Percentiles rank a stretch among this genome's conserved stretches.
phyloP scores from a whole-genome alignment of 2,888 invertebrate species.

The Xestoiulus laeticollis region DNA sequence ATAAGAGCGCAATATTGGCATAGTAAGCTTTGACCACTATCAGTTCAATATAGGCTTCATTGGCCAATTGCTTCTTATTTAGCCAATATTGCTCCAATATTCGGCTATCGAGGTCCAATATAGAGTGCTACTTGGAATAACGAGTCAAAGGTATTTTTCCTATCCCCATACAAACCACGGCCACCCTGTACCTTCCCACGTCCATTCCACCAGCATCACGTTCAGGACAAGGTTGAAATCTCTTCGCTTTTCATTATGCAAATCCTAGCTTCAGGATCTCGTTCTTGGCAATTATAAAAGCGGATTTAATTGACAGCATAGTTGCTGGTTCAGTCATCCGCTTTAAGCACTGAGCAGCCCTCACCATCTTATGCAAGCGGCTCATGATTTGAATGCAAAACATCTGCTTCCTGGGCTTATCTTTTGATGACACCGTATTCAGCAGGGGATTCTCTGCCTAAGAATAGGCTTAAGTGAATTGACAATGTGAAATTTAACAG shows the following conservation, averaged over 20 bases:
- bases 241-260: neutral
- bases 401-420: slow-evolving; percentile 19
- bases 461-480: slow-evolving; percentile 19
- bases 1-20: too few relatives aligned
- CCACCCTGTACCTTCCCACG: too few relatives aligned
- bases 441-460: neutral
- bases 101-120: too few relatives aligned
- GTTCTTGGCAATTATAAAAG: neutral
- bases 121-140: too few relatives aligned
- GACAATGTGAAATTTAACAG: neutral
- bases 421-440: slow-evolving; percentile 10
- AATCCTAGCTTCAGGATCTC: neutral
- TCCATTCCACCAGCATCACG: too few relatives aligned
- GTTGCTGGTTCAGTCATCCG: neutral
- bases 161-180: too few relatives aligned
- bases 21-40: too few relatives aligned
- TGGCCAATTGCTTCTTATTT: too few relatives aligned
- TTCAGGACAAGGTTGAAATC: too few relatives aligned
- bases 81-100: too few relatives aligned
- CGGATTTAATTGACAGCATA: neutral
- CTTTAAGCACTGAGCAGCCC: neutral
- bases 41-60: too few relatives aligned
- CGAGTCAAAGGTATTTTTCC: too few relatives aligned
- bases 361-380: neutral
- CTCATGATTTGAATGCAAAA: slow-evolving; percentile 11